Percentiles rank a stretch among this genome's conserved stretches.
These are phyloP conservation scores for Lepilemur ruficaudatus DNA, from an alignment of 2,797 vertebrate genomes.

Conservation along the genomic window DNA sequence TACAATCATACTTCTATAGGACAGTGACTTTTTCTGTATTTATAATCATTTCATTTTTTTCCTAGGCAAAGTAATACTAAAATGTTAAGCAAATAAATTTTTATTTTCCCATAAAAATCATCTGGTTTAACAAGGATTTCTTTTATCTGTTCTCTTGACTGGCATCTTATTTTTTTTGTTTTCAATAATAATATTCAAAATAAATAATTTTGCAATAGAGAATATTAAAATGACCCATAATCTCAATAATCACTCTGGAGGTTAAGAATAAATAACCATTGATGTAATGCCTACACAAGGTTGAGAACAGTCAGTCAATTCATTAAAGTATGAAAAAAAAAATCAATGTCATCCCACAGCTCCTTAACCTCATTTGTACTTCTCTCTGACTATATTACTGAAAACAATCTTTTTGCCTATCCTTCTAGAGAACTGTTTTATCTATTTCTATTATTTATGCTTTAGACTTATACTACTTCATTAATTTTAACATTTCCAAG, in stretches of 20 bases:
- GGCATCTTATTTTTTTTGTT: background rate
- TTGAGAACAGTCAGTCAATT: background rate
- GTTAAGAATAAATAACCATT: background rate
- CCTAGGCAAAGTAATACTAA: conserved; percentile 44
- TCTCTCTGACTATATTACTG: background rate
- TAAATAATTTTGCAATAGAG: background rate
- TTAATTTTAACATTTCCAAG: background rate
- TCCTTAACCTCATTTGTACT: background rate
- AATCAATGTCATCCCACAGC: background rate
- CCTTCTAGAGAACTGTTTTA: background rate
- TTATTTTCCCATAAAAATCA: background rate
- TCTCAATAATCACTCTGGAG: background rate
- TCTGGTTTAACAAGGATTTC: background rate
- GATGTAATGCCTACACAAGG: background rate
- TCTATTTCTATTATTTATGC: background rate
- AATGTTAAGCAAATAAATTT: conserved; percentile 36
- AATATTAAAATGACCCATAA: background rate
- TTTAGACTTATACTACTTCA: background rate
- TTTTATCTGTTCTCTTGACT: background rate
- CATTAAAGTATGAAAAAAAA: background rate
- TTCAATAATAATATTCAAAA: background rate
- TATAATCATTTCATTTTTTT: background rate
- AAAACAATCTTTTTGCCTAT: background rate
- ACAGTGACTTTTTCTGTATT: background rate
- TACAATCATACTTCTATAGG: background rate